A percentile compares a stretch with the other conserved stretches of the same genome.
phyloP scores from a whole-genome alignment of 2,797 vertebrate genomes.

The Uromys caudimaculatus region DNA sequence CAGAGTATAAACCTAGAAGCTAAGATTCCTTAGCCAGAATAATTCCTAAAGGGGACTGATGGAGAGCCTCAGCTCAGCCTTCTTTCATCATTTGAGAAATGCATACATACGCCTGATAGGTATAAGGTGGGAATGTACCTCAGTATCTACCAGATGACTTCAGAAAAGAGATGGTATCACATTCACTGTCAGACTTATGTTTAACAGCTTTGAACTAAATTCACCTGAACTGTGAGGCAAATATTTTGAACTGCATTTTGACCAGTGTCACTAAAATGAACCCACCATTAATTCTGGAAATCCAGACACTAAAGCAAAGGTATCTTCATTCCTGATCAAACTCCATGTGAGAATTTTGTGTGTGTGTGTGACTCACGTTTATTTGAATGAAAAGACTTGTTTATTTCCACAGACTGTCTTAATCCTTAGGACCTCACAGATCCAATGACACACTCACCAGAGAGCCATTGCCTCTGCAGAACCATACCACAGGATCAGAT shows the following conservation, averaged over 20 bases:
- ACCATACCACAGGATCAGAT: not conserved
- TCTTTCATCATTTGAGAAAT: not conserved
- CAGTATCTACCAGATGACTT: not conserved
- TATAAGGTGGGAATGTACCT: fast-evolving
- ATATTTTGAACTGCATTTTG: not conserved
- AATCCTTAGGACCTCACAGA: not conserved
- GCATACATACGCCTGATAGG: not conserved
- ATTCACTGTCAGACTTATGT: not conserved
- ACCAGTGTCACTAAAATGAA: not conserved
- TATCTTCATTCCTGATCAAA: not conserved
- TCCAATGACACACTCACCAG: not conserved
- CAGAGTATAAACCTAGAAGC: not conserved
- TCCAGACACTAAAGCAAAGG: not conserved
- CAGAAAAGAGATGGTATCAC: not conserved
- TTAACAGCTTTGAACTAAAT: not conserved
- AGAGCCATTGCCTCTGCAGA: not conserved
- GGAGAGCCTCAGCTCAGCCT: not conserved
- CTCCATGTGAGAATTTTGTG: not conserved
- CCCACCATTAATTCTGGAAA: not conserved
- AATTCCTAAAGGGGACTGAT: not conserved
- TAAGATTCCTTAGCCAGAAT: not conserved
- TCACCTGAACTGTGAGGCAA: slow-evolving; percentile 2
- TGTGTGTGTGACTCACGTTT: not conserved
- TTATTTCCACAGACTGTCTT: not conserved
- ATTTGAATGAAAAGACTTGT: not conserved